These are phyloP conservation scores for Sus scrofa DNA, from an alignment of 2,113 vertebrate species.

Conservation along the genomic window T2T-Sscrofa CM000814.6:141857001-141857500, in stretches of 20 bases:
- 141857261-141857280: neutral
- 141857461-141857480: neutral
- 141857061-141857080: neutral
- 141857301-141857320: neutral
- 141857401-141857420: neutral
- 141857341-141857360: neutral
- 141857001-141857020: neutral
- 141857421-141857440: neutral
- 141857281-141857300: neutral
- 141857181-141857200: rapidly evolving
- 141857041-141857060: neutral
- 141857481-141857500: neutral
- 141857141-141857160: neutral
- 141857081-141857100: neutral
- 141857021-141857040: neutral
- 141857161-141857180: neutral
- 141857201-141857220: neutral
- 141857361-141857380: neutral
- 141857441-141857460: neutral
- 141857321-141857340: neutral
- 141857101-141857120: neutral
- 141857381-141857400: neutral
- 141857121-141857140: rapidly evolving
- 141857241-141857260: neutral
- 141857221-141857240: neutral